A percentile compares a stretch with the other conserved stretches of the same genome.
Conservation (phyloP, 2,888 invertebrate genomes). For the Pediacus dermestoides region DNA sequence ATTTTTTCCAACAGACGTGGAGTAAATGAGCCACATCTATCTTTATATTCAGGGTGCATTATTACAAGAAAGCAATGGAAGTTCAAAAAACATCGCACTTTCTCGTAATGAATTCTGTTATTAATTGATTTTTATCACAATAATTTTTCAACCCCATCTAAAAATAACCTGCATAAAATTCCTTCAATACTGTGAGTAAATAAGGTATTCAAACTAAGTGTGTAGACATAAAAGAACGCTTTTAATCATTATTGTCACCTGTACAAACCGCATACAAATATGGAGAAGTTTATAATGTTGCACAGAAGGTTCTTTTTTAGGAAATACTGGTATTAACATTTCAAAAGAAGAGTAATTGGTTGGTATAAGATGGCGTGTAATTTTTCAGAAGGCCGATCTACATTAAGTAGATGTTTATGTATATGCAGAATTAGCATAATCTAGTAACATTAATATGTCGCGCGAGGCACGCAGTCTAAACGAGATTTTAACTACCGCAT, state of each 20-base stretch:
- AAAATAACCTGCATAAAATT: too few relatives aligned
- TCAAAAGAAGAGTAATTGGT: constrained; percentile 31
- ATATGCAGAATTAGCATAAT: constrained; percentile 49
- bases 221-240: background rate
- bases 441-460: constrained; percentile 45
- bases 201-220: too few relatives aligned
- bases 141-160: too few relatives aligned
- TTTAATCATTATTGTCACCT: constrained; percentile 18
- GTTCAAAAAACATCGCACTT: too few relatives aligned
- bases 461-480: constrained; percentile 35
- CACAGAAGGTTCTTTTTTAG: constrained; percentile 7
- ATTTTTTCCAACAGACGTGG: constrained; percentile 35
- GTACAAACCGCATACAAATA: constrained; percentile 2
- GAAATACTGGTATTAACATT: constrained; percentile 22
- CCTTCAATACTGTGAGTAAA: too few relatives aligned
- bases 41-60: background rate
- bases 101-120: too few relatives aligned
- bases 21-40: background rate
- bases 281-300: too few relatives aligned
- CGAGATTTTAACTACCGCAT: constrained; percentile 41
- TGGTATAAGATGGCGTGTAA: constrained; percentile 36
- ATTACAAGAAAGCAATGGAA: background rate
- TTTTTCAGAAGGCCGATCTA: constrained; percentile 40
- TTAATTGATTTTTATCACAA: too few relatives aligned
- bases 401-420: constrained; percentile 49